Base-by-base conservation (phyloP, 1,140 invertebrate species). In the Eubasilissa regina region DNA sequence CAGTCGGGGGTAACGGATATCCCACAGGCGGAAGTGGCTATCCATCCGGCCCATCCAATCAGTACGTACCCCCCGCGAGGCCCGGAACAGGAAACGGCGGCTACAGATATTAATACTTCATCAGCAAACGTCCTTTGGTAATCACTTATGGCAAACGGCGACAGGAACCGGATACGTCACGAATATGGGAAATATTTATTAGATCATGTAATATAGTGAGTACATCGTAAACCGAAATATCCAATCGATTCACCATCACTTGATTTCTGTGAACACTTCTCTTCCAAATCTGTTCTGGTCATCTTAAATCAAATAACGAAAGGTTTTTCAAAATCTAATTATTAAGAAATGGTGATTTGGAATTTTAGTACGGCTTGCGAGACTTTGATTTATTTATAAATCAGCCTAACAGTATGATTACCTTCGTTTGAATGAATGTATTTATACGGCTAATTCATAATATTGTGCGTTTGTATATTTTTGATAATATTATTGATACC, bases 81-180 rank as follows among this genome's bases (percentile, higher is more conserved):
- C 68, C 78, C 19, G 43, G 58, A 53, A 72, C 70, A 19, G 80
- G 80, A 62, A 81, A 81, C 44, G 79, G 79, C 11, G 81, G 81
- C 60, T 83, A 83, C 64, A 78, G 81, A 74, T 83, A 83, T 79
- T 83, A 78, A 76, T 15, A 43, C 1, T 25, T 25, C 10, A 64
- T 13, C 25, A 43, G 3, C 17, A 58, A 58, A 58, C 55, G 17
- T 19, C 17, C 13, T 6, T 17, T 21, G n/a, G 0, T 10, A 58
- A 58, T 21, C 35, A 64, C 21, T 44, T 10, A 64, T 12, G 13
- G 55, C 17, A 4, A 35, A 64, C 13, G 10, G 60, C 60, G 60
- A 44, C n/a, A 43, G 3, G 60, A 64, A 64, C 19, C 43, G 60
- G 10, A 64, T 15, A 25, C 10, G 35, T 35, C n/a, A 64, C 47